phyloP scores from a whole-genome alignment of 2,888 invertebrate genomes.

The Notocelia uddmanniana region DNA sequence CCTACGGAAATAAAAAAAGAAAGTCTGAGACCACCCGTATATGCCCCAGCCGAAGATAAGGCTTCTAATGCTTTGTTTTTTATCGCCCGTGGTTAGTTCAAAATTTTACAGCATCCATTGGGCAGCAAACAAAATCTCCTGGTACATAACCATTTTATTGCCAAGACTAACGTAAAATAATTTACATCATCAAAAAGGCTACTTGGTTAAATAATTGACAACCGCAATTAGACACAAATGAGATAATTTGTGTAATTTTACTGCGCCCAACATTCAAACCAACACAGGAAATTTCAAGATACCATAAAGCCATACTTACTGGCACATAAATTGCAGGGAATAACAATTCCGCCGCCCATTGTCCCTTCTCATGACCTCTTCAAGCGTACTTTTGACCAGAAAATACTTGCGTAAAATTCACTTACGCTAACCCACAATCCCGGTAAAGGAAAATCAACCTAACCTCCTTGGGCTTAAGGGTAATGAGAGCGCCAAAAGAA shows the following conservation, averaged over 20 bases:
- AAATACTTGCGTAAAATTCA: slow-evolving; percentile 44
- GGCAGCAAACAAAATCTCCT: not conserved
- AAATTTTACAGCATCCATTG: not conserved
- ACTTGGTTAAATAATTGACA: not conserved
- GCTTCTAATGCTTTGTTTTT: not conserved
- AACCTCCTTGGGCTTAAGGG: not conserved
- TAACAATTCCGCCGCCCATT: slow-evolving; percentile 44
- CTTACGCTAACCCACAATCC: slow-evolving; percentile 6
- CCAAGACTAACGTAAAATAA: not conserved
- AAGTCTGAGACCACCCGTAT: not conserved
- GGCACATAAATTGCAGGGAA: slow-evolving; percentile 44
- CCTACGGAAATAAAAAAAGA: not conserved
- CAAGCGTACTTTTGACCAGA: slow-evolving; percentile 47
- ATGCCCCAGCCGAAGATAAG: not conserved
- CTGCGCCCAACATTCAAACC: slow-evolving; percentile 32
- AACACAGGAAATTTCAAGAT: slow-evolving; percentile 29
- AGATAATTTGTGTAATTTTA: slow-evolving; percentile 23
- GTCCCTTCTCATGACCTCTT: slow-evolving; percentile 44
- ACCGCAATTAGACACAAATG: slow-evolving; percentile 11
- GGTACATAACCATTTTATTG: not conserved
- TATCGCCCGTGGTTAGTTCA: not conserved
- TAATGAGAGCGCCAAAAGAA: not conserved
- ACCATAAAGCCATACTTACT: slow-evolving; percentile 44
- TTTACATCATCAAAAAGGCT: not conserved
- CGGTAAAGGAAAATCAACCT: slow-evolving; percentile 2